Conservation (phyloP, 2,797 vertebrate species). For the Phylloscopus collybita region DNA sequence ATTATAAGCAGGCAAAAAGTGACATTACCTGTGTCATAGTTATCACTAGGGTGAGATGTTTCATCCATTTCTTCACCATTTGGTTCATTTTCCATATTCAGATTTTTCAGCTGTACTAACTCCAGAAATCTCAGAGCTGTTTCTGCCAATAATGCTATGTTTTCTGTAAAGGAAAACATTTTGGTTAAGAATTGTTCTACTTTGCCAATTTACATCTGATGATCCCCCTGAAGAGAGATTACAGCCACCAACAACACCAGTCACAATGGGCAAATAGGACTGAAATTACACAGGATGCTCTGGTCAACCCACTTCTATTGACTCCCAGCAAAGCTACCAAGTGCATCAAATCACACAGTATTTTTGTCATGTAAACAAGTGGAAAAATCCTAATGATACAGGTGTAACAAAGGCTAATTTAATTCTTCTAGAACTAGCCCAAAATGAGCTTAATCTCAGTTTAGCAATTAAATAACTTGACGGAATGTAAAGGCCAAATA, state of each 20-base stretch:
- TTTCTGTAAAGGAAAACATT: slow-evolving; percentile 80
- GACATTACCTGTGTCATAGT: slow-evolving; percentile 92
- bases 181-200: not conserved
- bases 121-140: slow-evolving; percentile 96
- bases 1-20: not conserved
- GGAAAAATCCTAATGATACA: not conserved
- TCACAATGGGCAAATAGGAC: not conserved
- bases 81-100: slow-evolving; percentile 90
- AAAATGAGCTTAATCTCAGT: not conserved
- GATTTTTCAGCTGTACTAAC: slow-evolving; percentile 94
- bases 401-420: not conserved
- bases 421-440: not conserved
- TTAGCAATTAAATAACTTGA: not conserved
- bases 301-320: not conserved
- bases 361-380: not conserved
- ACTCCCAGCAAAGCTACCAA: not conserved
- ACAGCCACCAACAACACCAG: not conserved
- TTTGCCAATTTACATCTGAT: not conserved
- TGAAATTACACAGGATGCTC: not conserved
- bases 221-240: not conserved
- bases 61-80: slow-evolving; percentile 92
- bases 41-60: slow-evolving; percentile 88
- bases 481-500: not conserved
- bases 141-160: slow-evolving; percentile 95
- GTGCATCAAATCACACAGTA: not conserved